Evolutionary conservation across 2,888 invertebrate genomes (phyloP).

Genomic region (Physocephala rufipes): DNA sequence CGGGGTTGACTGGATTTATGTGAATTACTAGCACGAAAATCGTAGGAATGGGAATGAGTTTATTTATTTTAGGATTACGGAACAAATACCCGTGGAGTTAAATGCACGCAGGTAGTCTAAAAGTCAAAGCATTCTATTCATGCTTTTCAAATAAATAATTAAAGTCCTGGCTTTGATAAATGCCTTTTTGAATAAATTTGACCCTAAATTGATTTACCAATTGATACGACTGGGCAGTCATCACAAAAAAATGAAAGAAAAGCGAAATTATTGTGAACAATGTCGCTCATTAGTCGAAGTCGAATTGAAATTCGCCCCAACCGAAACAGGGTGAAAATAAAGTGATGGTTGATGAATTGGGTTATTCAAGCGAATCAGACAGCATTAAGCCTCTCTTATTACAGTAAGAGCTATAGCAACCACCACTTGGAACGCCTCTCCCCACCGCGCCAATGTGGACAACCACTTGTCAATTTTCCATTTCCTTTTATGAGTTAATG

Average conservation of each 20-base stretch:
- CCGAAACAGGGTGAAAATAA: slow-evolving; percentile 22
- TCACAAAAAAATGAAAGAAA: slow-evolving; percentile 3
- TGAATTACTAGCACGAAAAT: slow-evolving; percentile 24
- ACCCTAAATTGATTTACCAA: no score
- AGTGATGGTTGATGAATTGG: background rate
- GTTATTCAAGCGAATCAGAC: background rate
- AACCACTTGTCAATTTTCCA: slow-evolving; percentile 11
- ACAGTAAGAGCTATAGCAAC: background rate
- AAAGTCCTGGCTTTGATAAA: no score
- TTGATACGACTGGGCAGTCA: no score
- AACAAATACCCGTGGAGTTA: no score
- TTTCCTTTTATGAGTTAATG: slow-evolving; percentile 32
- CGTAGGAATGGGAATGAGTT: no score
- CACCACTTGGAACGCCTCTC: background rate
- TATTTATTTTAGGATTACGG: no score
- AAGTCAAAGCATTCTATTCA: no score
- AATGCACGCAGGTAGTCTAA: no score
- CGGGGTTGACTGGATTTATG: no score
- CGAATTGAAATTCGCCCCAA: no score
- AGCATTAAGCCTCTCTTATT: background rate
- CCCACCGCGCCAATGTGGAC: background rate
- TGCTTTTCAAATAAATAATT: no score
- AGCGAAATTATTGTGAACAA: slow-evolving; percentile 22
- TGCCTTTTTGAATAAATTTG: no score
- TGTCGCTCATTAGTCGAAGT: slow-evolving; percentile 20